These are phyloP conservation scores for Plectrocnemia conspersa DNA, from an alignment of 1,140 invertebrate genomes.

Conservation along the genomic window DNA sequence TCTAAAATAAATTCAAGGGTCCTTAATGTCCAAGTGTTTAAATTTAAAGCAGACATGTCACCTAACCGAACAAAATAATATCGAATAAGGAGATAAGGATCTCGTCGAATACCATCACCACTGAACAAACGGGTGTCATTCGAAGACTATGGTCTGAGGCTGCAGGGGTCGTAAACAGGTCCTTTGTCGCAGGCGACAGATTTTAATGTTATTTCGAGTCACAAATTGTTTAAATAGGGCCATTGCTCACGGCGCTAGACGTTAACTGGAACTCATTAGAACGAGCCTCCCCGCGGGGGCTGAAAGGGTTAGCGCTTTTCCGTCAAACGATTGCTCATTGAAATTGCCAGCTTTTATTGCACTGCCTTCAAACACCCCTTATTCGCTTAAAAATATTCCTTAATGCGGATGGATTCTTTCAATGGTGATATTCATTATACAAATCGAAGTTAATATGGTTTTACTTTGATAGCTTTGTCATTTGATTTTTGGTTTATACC, in stretches of 20 bases:
- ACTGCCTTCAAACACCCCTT: not conserved
- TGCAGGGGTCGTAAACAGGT: constrained; percentile 31
- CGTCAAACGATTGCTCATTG: not conserved
- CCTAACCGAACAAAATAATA: not conserved
- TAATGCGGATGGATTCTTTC: too few species aligned
- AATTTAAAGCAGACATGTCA: constrained; percentile 11
- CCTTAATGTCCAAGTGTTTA: constrained; percentile 6
- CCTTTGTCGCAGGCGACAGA: constrained; percentile 41
- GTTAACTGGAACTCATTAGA: constrained; percentile 52
- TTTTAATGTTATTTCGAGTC: constrained; percentile 54
- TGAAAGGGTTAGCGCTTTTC: constrained; percentile 2
- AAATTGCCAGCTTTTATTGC: not conserved
- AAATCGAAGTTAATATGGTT: too few species aligned
- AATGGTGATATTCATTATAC: too few species aligned
- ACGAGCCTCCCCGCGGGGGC: constrained; percentile 20
- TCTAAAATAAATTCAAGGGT: not conserved
- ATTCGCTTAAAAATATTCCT: too few species aligned
- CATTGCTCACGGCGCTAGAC: constrained; percentile 49
- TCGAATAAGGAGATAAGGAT: too few species aligned
- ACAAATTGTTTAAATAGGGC: constrained; percentile 54
- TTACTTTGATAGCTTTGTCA: too few species aligned
- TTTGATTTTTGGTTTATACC: too few species aligned
- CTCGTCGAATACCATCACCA: too few species aligned
- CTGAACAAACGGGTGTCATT: not conserved
- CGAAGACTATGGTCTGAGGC: not conserved